Evolutionary conservation across 64 coral and sea anemone species (phyloP), one percentile per base, ranked within the genome.

Genomic region (Stichodactyla mertensii): DNA sequence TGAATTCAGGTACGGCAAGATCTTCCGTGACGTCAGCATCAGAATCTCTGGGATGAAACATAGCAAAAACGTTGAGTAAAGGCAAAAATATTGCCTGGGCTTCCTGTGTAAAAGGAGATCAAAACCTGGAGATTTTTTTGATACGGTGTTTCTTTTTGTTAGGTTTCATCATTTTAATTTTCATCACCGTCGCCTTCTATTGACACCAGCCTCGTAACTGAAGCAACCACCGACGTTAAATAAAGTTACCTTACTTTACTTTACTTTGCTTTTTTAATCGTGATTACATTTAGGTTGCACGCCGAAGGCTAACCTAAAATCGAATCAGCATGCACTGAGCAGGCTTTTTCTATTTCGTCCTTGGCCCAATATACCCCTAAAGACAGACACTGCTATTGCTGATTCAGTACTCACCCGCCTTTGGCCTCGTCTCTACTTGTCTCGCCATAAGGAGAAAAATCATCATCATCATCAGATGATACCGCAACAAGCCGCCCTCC

Each of bases 381-480:
- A 77, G 16, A 24, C 54, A 2, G 4, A 9, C 16, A 8, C 14
- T 31, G 28, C 36, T 45, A 4, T 45, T 45, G 36, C 36, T 45
- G 3, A 45, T 45, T 16, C 20, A 6, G 51, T 60, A 55, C 87
- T 86, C 77, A 98, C 96, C 96, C 96, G 71, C 92, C 96, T 71
- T 98, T 98, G 16, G 92, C 96, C 51, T 98, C 96, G 77, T 98
- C 96, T 89, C 96, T 84, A 78, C 96, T 98, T 18, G 96, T 98
- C 69, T 98, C 92, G 16, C 96, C 96, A 88, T 89, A 98, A 45
- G 96, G 96, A 56, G 96, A 98, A 55, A 98, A 98, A 77, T 98
- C 96, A 86, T 98, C 95, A 26, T 98, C 95, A 28, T 98, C 96
- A 90, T 98, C 92, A 71, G 96, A 98, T 19, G 96, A 98, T 20